phyloP scores from a whole-genome alignment of 2,888 invertebrate species.

The Stratiomys singularior region DNA sequence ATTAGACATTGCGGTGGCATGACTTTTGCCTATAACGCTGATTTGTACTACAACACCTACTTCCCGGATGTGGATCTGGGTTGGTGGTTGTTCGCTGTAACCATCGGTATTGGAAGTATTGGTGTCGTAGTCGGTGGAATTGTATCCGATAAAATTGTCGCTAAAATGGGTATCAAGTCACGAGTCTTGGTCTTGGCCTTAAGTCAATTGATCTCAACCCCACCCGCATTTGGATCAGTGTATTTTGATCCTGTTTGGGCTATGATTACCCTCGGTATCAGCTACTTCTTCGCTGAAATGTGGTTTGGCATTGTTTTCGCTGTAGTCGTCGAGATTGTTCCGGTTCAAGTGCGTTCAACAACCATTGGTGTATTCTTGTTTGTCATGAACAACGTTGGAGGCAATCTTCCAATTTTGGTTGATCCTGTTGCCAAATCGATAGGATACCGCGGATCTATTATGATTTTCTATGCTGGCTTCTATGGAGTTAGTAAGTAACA shows the following conservation, averaged over 20 bases:
- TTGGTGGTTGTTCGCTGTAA: constrained; percentile 90
- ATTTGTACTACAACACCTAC: constrained; percentile 86
- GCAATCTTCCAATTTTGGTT: constrained; percentile 87
- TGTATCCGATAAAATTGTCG: constrained; percentile 87
- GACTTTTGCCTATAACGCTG: constrained; percentile 92
- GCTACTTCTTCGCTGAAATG: constrained; percentile 93
- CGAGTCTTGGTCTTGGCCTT: constrained; percentile 82
- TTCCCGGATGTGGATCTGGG: constrained; percentile 90
- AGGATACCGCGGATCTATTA: constrained; percentile 84
- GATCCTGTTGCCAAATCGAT: constrained; percentile 85
- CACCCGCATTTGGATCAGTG: constrained; percentile 87
- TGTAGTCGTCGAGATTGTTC: constrained; percentile 88
- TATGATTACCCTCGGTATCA: constrained; percentile 87
- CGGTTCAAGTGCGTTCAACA: constrained; percentile 81
- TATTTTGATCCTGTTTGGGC: constrained; percentile 85
- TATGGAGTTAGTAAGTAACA: constrained; percentile 82
- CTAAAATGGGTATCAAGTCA: constrained; percentile 85
- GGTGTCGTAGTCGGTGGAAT: constrained; percentile 78
- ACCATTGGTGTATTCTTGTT: constrained; percentile 89
- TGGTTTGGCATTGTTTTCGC: constrained; percentile 95
- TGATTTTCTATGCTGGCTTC: constrained; percentile 89
- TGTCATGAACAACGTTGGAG: constrained; percentile 93
- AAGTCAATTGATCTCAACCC: constrained; percentile 84
- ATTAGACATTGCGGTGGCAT: constrained; percentile 90
- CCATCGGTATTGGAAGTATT: constrained; percentile 80